A percentile compares a stretch with the other conserved stretches of the same genome.
Conservation (phyloP, 1,140 invertebrate species). For the Drosophila nigrodunni region DNA sequence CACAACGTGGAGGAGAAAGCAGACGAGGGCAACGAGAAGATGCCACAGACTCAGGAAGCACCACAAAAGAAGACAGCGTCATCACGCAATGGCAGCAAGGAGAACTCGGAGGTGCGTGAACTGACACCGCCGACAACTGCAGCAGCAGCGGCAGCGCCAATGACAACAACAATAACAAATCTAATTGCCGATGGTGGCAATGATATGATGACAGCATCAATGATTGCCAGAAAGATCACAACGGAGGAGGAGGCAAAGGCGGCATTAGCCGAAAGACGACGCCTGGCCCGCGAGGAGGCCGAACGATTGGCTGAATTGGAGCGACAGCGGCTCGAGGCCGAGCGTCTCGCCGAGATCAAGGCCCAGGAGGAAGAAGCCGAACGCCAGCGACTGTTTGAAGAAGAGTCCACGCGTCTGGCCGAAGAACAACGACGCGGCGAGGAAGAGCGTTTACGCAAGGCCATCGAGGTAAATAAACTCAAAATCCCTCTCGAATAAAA, state of each 20-base stretch:
- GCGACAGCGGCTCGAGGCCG: conserved; percentile 90
- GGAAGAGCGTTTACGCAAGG: conserved; percentile 90
- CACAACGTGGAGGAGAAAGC: conserved; percentile 75
- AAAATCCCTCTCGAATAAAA: not conserved
- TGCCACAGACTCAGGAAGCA: conserved; percentile 30
- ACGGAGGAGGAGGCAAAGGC: conserved; percentile 96
- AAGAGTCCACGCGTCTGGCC: conserved; percentile 89
- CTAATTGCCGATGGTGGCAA: conserved; percentile 37
- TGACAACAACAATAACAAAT: not conserved
- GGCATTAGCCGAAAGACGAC: conserved; percentile 92
- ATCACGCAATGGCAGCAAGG: conserved; percentile 74
- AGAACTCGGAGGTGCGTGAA: conserved; percentile 78
- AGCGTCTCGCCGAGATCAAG: conserved; percentile 90
- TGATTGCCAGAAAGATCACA: conserved; percentile 89
- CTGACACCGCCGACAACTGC: conserved; percentile 60
- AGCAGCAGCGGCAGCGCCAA: not conserved
- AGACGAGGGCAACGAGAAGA: conserved; percentile 85
- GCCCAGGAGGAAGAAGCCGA: conserved; percentile 94
- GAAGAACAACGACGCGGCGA: conserved; percentile 90
- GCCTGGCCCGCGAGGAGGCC: conserved; percentile 93
- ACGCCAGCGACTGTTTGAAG: conserved; percentile 90
- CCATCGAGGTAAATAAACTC: conserved; percentile 87
- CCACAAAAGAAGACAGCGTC: conserved; percentile 53
- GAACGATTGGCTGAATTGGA: conserved; percentile 94
- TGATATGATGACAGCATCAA: conserved; percentile 86